Conservation (phyloP, 2,797 vertebrate genomes). For the Margarornis squamiger region DNA sequence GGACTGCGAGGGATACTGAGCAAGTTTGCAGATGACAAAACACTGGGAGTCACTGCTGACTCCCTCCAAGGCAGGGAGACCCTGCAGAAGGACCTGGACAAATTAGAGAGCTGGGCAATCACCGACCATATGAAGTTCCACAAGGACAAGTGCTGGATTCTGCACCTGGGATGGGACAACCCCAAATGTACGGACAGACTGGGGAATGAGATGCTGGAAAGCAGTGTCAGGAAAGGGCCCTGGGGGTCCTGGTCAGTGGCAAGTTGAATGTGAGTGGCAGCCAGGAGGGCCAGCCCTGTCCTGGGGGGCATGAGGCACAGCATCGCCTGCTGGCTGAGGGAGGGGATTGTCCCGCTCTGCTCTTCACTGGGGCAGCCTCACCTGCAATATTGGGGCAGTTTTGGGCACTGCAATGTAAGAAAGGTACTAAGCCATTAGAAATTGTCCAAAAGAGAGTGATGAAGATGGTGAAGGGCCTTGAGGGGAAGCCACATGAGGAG, state of each 20-base stretch:
- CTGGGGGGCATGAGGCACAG: neutral
- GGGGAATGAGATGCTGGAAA: neutral
- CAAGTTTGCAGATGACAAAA: neutral
- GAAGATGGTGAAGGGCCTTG: neutral
- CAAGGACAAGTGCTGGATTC: neutral
- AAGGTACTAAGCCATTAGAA: neutral
- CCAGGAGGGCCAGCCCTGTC: neutral
- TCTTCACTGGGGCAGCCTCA: neutral
- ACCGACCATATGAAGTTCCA: neutral
- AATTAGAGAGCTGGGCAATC: neutral
- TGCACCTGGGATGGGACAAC: neutral
- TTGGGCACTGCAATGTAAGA: neutral
- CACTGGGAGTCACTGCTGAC: neutral
- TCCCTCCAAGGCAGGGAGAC: neutral
- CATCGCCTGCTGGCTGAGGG: accelerated
- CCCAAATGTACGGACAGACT: neutral
- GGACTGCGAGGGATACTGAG: neutral
- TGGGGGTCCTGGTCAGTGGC: neutral
- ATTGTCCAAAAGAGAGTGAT: neutral
- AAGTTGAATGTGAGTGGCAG: neutral
- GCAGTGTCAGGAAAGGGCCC: neutral
- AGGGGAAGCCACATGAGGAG: neutral
- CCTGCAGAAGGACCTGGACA: neutral
- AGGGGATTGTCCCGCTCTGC: neutral
- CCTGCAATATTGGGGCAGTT: neutral